A percentile compares a stretch with the other conserved stretches of the same genome.
These are phyloP conservation scores for Daboia siamensis DNA, from an alignment of 2,113 vertebrate species.

Conservation along the genomic window DNA sequence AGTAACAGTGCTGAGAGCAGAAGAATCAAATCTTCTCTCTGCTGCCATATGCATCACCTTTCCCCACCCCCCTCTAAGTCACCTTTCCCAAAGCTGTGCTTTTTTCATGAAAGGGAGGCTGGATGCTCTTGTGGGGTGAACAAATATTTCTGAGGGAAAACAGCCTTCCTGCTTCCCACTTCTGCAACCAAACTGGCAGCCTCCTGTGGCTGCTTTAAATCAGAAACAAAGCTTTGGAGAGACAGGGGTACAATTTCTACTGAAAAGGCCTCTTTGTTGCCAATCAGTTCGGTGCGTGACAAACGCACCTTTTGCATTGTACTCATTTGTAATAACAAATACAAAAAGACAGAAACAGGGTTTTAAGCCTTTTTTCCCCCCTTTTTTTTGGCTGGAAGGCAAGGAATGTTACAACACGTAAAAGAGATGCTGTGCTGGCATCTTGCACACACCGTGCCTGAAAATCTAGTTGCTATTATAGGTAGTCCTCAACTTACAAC, in stretches of 20 bases:
- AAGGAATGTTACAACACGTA: not conserved
- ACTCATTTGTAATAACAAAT: not conserved
- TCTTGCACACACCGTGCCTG: too few species aligned
- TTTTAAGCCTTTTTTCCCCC: not conserved
- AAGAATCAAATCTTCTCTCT: not conserved
- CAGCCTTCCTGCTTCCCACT: too few species aligned
- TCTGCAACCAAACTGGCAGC: not conserved
- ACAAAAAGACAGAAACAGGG: not conserved
- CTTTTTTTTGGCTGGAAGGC: not conserved
- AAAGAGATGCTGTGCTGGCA: not conserved
- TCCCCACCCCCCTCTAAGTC: too few species aligned
- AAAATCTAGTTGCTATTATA: not conserved
- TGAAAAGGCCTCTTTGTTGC: not conserved
- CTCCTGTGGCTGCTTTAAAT: not conserved
- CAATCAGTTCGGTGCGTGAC: not conserved
- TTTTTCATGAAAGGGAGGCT: fast-evolving
- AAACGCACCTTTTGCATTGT: not conserved
- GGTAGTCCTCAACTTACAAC: not conserved
- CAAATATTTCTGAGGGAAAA: not conserved
- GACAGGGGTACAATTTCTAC: not conserved
- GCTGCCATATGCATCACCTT: not conserved
- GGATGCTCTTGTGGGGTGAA: not conserved
- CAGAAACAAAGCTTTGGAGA: not conserved
- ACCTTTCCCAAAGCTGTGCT: not conserved
- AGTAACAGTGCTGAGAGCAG: not conserved